Conservation (phyloP, 2,113 vertebrate species). For the Thamnaconus septentrionalis region DNA sequence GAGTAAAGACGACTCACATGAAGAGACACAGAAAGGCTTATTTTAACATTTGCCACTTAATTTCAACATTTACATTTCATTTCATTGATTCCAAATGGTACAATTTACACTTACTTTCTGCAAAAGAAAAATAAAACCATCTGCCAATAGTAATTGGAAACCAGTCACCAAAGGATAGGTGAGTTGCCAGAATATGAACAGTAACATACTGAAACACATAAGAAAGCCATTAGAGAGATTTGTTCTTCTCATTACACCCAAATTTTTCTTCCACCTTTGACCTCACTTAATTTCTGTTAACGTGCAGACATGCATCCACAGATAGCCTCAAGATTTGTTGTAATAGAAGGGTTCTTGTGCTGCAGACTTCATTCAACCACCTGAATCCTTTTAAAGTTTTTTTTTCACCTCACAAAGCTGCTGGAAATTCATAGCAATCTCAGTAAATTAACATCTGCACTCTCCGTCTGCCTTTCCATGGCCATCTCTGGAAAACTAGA, state of each 20-base stretch:
- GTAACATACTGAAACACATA: slow-evolving; percentile 45
- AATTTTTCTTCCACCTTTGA: slow-evolving; percentile 30
- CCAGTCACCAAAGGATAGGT: slow-evolving; percentile 25
- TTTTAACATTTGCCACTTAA: too few species aligned
- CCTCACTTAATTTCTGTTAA: slow-evolving; percentile 72
- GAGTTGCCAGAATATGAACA: slow-evolving; percentile 43
- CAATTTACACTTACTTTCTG: too few species aligned
- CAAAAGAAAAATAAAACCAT: too few species aligned
- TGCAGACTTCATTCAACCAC: slow-evolving; percentile 74
- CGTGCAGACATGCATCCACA: slow-evolving; percentile 87
- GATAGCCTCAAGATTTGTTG: slow-evolving; percentile 80
- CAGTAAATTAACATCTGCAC: slow-evolving; percentile 82
- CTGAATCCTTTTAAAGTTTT: slow-evolving; percentile 83
- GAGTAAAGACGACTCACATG: too few species aligned
- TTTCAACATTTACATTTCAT: too few species aligned
- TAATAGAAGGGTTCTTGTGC: slow-evolving; percentile 86
- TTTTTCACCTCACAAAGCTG: slow-evolving; percentile 79
- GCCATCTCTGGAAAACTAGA: neutral
- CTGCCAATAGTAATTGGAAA: slow-evolving; percentile 7
- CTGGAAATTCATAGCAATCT: slow-evolving; percentile 89
- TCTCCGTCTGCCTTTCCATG: neutral
- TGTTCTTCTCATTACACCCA: slow-evolving; percentile 32
- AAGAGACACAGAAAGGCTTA: too few species aligned
- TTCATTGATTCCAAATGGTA: too few species aligned
- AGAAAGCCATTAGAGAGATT: slow-evolving; percentile 28